A percentile compares a stretch with the other conserved stretches of the same genome.
Evolutionary conservation across 92 coral and sea anemone species (phyloP).

Genomic region (Blastomussa wellsi): DNA sequence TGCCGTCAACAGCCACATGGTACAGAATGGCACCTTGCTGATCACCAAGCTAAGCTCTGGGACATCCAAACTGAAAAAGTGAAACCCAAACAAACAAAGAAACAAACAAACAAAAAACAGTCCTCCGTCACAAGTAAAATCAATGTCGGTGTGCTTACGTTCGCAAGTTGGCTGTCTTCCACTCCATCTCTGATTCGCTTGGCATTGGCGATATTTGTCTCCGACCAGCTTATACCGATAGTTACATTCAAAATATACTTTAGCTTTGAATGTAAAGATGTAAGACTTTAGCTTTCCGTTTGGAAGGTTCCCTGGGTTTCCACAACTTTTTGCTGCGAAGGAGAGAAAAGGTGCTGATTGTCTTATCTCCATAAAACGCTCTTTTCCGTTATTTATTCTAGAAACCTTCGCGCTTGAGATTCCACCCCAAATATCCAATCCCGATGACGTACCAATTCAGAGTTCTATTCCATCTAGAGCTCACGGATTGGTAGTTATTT

Average conservation of each 20-base stretch:
- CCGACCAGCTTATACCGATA: conserved; percentile 57
- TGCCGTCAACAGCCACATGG: too few relatives aligned
- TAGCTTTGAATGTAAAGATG: conserved; percentile 65
- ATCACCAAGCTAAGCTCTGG: too few relatives aligned
- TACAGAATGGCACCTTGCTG: too few relatives aligned
- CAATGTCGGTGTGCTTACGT: conserved; percentile 31
- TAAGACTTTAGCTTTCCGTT: conserved; percentile 63
- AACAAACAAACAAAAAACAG: neutral
- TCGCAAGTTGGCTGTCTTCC: conserved; percentile 65
- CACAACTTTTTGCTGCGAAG: conserved; percentile 76
- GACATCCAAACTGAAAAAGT: too few relatives aligned
- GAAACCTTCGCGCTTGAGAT: too few relatives aligned
- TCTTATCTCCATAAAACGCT: neutral
- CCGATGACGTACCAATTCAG: neutral
- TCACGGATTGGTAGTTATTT: neutral
- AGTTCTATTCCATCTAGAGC: neutral
- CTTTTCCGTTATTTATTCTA: too few relatives aligned
- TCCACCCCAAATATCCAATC: neutral
- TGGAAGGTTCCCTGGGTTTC: conserved; percentile 67
- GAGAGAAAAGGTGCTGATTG: neutral
- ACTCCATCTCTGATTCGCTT: conserved; percentile 77
- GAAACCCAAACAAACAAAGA: neutral
- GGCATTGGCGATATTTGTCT: conserved; percentile 66
- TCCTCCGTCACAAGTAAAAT: neutral
- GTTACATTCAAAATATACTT: conserved; percentile 63